Percentiles rank a stretch among this genome's conserved stretches.
Evolutionary conservation across 2,113 vertebrate species (phyloP).

Genomic region (Phoenicopterus ruber): DNA sequence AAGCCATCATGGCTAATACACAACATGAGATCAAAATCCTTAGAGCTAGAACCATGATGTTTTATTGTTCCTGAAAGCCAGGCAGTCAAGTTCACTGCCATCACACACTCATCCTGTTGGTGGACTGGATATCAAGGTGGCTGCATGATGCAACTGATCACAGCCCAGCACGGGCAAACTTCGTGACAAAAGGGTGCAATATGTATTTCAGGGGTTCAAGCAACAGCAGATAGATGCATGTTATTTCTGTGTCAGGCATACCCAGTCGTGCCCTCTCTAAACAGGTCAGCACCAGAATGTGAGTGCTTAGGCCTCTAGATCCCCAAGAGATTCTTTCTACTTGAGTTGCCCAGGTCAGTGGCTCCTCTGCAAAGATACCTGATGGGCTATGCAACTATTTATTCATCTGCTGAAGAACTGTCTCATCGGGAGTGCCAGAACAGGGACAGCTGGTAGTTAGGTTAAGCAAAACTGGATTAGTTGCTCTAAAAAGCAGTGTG

Average conservation of each 20-base stretch:
- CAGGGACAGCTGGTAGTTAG: neutral
- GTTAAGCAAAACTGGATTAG: neutral
- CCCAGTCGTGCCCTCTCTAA: neutral
- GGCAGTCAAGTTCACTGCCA: neutral
- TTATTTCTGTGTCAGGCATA: neutral
- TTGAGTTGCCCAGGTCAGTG: neutral
- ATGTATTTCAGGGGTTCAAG: neutral
- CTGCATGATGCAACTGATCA: neutral
- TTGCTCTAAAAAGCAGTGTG: neutral
- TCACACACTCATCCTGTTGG: neutral
- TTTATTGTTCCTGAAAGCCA: neutral
- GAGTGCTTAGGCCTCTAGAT: neutral
- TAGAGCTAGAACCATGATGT: accelerated
- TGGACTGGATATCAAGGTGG: neutral
- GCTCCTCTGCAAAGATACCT: neutral
- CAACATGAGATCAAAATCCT: neutral
- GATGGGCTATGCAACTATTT: neutral
- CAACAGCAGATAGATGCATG: accelerated
- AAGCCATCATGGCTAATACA: neutral
- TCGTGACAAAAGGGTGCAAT: neutral
- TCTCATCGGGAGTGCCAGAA: neutral
- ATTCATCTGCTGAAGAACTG: neutral
- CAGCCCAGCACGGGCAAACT: neutral
- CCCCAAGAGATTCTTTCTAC: neutral
- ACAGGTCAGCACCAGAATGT: neutral